Conservation (phyloP, 2,113 vertebrate genomes). For the Engystomops pustulosus region DNA sequence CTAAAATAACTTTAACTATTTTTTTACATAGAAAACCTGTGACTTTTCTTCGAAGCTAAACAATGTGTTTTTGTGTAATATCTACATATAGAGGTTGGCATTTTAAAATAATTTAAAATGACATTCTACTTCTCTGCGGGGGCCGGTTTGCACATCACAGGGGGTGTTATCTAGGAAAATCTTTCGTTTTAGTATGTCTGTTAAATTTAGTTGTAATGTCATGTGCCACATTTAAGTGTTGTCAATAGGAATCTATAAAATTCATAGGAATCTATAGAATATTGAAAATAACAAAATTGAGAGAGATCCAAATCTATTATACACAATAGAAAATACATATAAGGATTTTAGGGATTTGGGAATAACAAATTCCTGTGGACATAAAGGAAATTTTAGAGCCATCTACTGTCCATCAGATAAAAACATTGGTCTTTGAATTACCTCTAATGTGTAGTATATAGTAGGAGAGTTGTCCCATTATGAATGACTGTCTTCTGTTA, state of each 20-base stretch:
- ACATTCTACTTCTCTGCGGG: not conserved
- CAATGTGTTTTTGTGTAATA: not conserved
- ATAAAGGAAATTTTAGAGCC: not conserved
- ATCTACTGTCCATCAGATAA: not conserved
- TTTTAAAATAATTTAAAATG: not conserved
- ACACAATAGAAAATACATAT: not conserved
- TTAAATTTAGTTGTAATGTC: not conserved
- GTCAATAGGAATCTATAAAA: not conserved
- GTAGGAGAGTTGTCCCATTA: too few relatives aligned
- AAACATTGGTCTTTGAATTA: too few relatives aligned
- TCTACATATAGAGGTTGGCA: not conserved
- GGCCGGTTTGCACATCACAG: not conserved
- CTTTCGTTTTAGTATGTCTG: too few relatives aligned
- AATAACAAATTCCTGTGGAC: not conserved
- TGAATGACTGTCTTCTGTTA: too few relatives aligned
- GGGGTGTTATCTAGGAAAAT: not conserved
- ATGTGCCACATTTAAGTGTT: not conserved
- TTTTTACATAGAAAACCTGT: too few relatives aligned
- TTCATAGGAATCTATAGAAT: too few relatives aligned
- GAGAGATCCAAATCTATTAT: not conserved
- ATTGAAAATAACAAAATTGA: not conserved
- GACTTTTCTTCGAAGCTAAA: not conserved
- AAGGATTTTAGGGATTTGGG: not conserved
- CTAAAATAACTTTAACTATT: too few relatives aligned
- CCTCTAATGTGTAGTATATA: too few relatives aligned